A percentile compares a stretch with the other conserved stretches of the same genome.
These are phyloP conservation scores for Meleagris gallopavo DNA, from an alignment of 2,113 vertebrate genomes.

Conservation along the genomic window DNA sequence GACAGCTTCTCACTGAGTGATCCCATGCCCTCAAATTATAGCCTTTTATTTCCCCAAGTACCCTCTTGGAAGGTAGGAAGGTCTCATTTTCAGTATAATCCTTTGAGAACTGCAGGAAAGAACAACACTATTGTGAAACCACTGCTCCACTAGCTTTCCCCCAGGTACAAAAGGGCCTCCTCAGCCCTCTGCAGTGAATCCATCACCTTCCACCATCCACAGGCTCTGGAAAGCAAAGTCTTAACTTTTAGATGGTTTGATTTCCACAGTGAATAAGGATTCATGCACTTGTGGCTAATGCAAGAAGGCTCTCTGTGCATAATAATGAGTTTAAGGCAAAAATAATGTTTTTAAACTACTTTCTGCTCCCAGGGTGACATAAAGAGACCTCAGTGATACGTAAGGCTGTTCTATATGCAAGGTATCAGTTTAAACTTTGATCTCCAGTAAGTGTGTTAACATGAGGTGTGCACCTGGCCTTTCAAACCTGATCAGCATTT, in stretches of 20 bases:
- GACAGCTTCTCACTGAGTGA: neutral
- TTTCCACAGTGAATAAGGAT: neutral
- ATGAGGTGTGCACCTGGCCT: neutral
- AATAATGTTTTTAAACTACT: constrained; percentile 9
- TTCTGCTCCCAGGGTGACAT: neutral
- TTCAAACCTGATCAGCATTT: constrained; percentile 3
- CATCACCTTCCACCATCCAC: neutral
- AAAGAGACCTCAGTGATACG: neutral
- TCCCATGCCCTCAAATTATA: neutral
- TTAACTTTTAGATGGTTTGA: neutral
- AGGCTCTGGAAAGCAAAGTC: neutral
- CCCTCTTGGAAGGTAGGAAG: neutral
- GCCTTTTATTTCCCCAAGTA: neutral
- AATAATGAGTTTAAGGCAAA: constrained; percentile 9
- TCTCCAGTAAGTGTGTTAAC: neutral
- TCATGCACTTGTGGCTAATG: neutral
- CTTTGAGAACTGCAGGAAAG: neutral
- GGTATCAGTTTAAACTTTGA: neutral
- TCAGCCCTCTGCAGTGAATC: neutral
- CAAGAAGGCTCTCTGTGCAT: neutral
- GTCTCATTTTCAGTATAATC: neutral
- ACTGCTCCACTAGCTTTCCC: neutral
- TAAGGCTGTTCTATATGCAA: neutral
- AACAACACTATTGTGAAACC: neutral
- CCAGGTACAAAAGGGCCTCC: neutral